Evolutionary conservation across 2,888 invertebrate genomes (phyloP), one percentile per base, ranked within the genome.

Genomic region (Ptychoptera contaminata): DNA sequence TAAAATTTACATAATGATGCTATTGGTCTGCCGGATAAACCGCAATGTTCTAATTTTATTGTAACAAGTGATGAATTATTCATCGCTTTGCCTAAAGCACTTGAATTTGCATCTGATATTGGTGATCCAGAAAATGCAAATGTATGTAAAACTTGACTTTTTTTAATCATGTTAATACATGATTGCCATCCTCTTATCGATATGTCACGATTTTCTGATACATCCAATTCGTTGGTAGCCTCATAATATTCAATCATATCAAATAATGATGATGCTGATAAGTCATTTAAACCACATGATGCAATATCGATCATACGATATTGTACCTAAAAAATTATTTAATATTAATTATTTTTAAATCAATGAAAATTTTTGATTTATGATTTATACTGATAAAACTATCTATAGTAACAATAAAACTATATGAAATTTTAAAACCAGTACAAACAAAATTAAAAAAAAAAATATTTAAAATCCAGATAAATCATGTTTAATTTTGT

Each of bases 181-280:
- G 86, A 79, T 58, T 82, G 80, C 88, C 90, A 91, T 9, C 88
- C 90, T 37, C 84, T 68, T 39, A 74, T 70, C 45, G 82, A 81
- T 61, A 88, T 82, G 53, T 73, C 72, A 47, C 77, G 69, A 61
- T 87, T 88, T 42, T 77, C 79, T 31, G 81, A 79, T 50, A 92
- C 78, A 59, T 82, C 80, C 48, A 92, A 65, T 51, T 77, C 73
- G 49, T 74, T 70, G 1, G 83, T 76, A 38, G 88, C 85, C 60
- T 91, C 90, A 63, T 92, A 92, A 62, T 85, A 92, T 60, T 92
- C 91, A 49, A 91, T 73, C 84, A 91, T 90, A 62, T 92, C 90
- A 61, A 87, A 90, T 44, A 92, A 62, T 37, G 86, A 82, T 54
- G 83, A 81, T 37, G 80, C 71, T 47, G 74, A 69, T 68, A 71